Conservation (phyloP, 1,140 invertebrate genomes). For the Conopomorpha cramerella region DNA sequence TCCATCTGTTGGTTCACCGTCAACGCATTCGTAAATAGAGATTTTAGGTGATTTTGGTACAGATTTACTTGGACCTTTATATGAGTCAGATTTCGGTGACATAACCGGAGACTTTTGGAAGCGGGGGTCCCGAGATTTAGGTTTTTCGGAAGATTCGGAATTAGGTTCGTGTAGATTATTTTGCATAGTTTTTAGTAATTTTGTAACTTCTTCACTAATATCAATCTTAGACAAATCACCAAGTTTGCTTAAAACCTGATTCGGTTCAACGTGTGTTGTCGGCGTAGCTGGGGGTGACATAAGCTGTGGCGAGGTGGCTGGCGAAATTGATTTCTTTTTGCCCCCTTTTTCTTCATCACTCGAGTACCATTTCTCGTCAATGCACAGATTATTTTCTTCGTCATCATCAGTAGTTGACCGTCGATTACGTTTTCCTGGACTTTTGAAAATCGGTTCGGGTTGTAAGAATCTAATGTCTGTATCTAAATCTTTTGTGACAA, state of each 20-base stretch:
- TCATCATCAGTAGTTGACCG: constrained; percentile 58
- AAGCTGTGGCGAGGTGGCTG: constrained; percentile 25
- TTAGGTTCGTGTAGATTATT: constrained; percentile 50
- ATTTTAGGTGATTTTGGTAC: constrained; percentile 30
- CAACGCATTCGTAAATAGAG: constrained; percentile 57
- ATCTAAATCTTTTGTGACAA: constrained; percentile 52
- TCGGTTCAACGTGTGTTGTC: constrained; percentile 44
- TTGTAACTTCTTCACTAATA: constrained; percentile 73
- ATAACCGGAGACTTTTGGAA: too few relatives aligned
- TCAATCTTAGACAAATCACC: constrained; percentile 75
- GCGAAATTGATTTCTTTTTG: constrained; percentile 34
- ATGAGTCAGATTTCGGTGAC: too few relatives aligned
- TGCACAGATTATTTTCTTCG: constrained; percentile 59
- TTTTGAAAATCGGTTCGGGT: constrained; percentile 44
- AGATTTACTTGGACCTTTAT: too few relatives aligned
- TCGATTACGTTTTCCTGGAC: constrained; percentile 44
- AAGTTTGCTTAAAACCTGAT: constrained; percentile 66
- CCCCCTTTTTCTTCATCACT: constrained; percentile 69
- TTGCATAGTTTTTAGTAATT: constrained; percentile 67
- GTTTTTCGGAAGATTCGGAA: constrained; percentile 15
- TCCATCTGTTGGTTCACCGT: constrained; percentile 51
- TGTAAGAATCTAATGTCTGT: constrained; percentile 54
- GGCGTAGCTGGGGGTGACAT: constrained; percentile 24
- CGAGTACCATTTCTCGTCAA: constrained; percentile 77
- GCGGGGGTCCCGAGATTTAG: constrained; percentile 28